phyloP scores from a whole-genome alignment of 2,113 vertebrate species.

The Mormyrus iriodes region DNA sequence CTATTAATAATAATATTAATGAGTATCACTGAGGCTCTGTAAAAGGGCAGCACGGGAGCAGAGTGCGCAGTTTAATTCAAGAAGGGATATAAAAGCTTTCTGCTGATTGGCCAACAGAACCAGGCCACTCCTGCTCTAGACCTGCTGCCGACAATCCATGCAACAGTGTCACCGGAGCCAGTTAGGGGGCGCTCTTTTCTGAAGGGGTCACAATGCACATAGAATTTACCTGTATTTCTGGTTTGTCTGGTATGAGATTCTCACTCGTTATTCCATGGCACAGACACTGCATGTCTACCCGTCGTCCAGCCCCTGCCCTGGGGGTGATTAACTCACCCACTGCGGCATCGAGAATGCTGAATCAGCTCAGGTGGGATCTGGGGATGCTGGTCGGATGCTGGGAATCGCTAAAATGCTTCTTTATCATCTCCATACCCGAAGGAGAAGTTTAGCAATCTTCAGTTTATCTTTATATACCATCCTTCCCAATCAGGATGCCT shows the following conservation, averaged over 20 bases:
- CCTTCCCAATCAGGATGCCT: not conserved
- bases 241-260: not conserved
- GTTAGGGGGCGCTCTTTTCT: not conserved
- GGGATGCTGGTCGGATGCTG: not conserved
- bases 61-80: not conserved
- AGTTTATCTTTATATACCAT: not conserved
- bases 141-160: not conserved
- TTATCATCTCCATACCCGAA: not conserved
- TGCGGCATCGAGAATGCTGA: not conserved
- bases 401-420: not conserved
- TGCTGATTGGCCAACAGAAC: not conserved
- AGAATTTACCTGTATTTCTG: not conserved
- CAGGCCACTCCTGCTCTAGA: not conserved
- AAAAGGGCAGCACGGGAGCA: not conserved
- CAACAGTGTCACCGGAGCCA: not conserved
- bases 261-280: not conserved
- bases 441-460: not conserved
- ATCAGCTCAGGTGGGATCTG: not conserved
- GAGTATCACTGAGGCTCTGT: not conserved
- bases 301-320: not conserved
- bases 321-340: not conserved
- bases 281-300: not conserved
- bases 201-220: not conserved
- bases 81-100: not conserved
- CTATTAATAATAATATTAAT: not conserved